Conservation (phyloP, 2,888 invertebrate species). For the Diplazon laetatorius region DNA sequence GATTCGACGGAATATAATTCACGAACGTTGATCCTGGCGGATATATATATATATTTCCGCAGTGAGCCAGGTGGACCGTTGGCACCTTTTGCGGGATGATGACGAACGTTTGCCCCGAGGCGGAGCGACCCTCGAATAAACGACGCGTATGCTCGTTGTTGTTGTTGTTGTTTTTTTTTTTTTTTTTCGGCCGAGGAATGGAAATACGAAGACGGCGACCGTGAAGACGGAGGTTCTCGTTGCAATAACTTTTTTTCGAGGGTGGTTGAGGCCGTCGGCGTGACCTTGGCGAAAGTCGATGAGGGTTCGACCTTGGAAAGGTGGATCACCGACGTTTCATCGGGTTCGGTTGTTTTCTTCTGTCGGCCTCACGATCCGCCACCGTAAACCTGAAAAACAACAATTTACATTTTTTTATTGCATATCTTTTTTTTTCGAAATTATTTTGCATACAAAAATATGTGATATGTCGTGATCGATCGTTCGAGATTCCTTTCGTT, state of each 20-base stretch:
- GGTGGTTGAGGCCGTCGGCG: conserved; percentile 48
- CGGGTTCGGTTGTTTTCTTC: conserved; percentile 3
- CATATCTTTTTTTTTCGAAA: no score
- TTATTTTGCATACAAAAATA: no score
- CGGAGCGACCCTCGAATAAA: conserved; percentile 24
- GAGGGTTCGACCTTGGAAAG: conserved; percentile 34
- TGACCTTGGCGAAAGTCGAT: conserved; percentile 53
- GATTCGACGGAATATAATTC: no score
- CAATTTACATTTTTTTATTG: no score
- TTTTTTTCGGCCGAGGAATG: no score
- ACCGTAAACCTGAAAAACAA: no score
- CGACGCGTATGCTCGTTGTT: conserved; percentile 28
- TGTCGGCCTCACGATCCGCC: conserved; percentile 14
- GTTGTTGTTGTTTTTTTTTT: no score
- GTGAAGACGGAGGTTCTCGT: conserved; percentile 60
- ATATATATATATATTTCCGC: no score
- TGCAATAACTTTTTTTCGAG: conserved; percentile 40
- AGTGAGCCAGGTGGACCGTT: no score
- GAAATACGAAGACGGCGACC: conserved; percentile 12
- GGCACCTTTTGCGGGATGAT: no score
- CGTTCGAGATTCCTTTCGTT: no score
- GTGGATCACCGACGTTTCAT: conserved; percentile 44
- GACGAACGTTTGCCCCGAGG: conserved; percentile 51
- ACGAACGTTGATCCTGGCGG: conserved; percentile 34
- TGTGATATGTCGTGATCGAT: no score